A percentile compares a stretch with the other conserved stretches of the same genome.
Evolutionary conservation across 1,140 invertebrate species (phyloP).

Genomic region (Drosophila bipectinata): DNA sequence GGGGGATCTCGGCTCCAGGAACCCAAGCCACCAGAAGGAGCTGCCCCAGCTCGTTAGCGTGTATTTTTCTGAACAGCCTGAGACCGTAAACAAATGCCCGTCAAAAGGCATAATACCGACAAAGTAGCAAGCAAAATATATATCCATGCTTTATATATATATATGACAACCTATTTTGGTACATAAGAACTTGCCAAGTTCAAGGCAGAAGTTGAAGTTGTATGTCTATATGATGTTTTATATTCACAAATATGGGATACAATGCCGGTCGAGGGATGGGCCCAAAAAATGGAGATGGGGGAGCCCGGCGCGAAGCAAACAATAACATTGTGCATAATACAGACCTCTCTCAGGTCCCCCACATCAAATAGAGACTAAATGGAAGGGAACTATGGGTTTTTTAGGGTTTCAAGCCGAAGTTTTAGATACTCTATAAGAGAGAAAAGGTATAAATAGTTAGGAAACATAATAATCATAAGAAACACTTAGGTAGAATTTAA

Average conservation of each 20-base stretch:
- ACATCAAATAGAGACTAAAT: slow-evolving; percentile 24
- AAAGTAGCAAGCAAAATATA: slow-evolving; percentile 43
- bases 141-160: slow-evolving; percentile 13
- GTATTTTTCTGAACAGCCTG: slow-evolving; percentile 18
- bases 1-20: slow-evolving; percentile 29
- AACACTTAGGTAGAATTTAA: not conserved
- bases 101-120: slow-evolving; percentile 48
- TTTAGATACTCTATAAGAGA: not conserved
- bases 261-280: slow-evolving; percentile 24
- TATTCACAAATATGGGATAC: slow-evolving; percentile 47
- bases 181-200: slow-evolving; percentile 65
- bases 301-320: slow-evolving; percentile 20
- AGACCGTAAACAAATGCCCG: slow-evolving; percentile 62
- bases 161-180: slow-evolving; percentile 3
- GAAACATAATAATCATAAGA: too few species aligned
- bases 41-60: slow-evolving; percentile 38
- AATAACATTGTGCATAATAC: slow-evolving; percentile 44
- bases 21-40: slow-evolving; percentile 6
- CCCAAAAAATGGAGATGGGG: slow-evolving; percentile 31
- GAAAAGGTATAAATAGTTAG: too few species aligned
- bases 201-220: slow-evolving; percentile 61
- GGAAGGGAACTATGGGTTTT: not conserved
- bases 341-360: slow-evolving; percentile 16
- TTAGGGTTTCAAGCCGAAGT: not conserved
- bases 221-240: slow-evolving; percentile 61